Evolutionary conservation across 2,797 vertebrate species (phyloP).

Genomic region (Rhynchotus rufescens): DNA sequence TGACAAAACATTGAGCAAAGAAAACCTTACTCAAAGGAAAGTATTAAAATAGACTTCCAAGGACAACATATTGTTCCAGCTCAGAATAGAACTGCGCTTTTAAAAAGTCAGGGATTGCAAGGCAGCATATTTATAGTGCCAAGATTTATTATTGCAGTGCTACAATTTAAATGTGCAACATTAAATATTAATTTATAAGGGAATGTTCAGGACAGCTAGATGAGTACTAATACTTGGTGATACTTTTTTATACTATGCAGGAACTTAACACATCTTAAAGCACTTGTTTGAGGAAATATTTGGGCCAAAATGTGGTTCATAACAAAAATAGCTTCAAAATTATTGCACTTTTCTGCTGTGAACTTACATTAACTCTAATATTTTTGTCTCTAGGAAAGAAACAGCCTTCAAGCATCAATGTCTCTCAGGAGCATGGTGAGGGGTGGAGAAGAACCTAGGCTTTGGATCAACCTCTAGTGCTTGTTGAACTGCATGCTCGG

Average conservation of each 20-base stretch:
- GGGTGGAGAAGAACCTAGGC: neutral
- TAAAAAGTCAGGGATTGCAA: slow-evolving; percentile 25
- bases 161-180: neutral
- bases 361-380: neutral
- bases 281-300: neutral
- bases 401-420: neutral
- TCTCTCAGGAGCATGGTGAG: neutral
- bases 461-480: neutral
- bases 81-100: slow-evolving; percentile 47
- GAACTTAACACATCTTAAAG: neutral
- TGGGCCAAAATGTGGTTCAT: neutral
- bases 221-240: neutral
- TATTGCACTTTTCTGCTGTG: neutral
- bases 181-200: neutral
- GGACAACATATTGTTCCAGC: slow-evolving; percentile 56
- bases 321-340: neutral
- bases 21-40: slow-evolving; percentile 39
- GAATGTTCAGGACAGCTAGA: neutral
- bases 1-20: neutral
- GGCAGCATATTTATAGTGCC: slow-evolving; percentile 22
- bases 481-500: neutral
- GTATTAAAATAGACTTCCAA: slow-evolving; percentile 59
- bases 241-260: neutral
- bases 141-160: slow-evolving; percentile 13
- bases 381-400: neutral